Evolutionary conservation across 2,888 invertebrate genomes (phyloP), one percentile per base, ranked within the genome.

Genomic region (Melinaea menophilus): DNA sequence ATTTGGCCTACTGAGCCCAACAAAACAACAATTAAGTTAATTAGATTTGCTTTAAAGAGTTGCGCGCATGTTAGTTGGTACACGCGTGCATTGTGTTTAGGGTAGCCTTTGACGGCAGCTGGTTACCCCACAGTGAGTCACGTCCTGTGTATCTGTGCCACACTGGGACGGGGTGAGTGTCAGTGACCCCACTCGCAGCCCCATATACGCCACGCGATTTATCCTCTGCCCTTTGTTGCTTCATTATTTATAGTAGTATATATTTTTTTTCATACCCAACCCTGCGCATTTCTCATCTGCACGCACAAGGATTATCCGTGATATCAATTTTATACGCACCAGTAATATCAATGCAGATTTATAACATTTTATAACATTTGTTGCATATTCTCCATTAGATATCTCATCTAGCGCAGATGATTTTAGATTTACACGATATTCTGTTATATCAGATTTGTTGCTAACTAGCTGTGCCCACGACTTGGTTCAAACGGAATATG

Each of bases 31-130:
- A 62, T 57, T 60, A 60, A 62, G 22, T 34, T 61, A 68, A 69
- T 71, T 70, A 67, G 75, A 72, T 71, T 72, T 74, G 74, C 72
- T 75, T 74, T 74, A 73, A 75, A 74, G 72, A 73, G 71, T 60
- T 69, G 69, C 69, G 72, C 72, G 77, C 74, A 22, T 22, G 22
- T 22, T 22, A 22, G 75, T 75, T 73, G 71, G 70, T 73, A 76
- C 80, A 79, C 79, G 79, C 80, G 70, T 59, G 74, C 72, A 71
- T 71, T 73, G 71, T 73, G 72, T 73, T 71, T 75, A 81, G 90
- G 90, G 88, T 88, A 85, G 88, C 89, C 88, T 89, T 88, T 87
- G 77, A 79, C 80, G 86, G 86, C 90, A 90, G 90, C 90, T 90
- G 90, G 87, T 85, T 82, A 83, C 88, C 88, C 89, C 85, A 82